Conservation (phyloP, 1,140 invertebrate species). For the Hormaphis cornu region DNA sequence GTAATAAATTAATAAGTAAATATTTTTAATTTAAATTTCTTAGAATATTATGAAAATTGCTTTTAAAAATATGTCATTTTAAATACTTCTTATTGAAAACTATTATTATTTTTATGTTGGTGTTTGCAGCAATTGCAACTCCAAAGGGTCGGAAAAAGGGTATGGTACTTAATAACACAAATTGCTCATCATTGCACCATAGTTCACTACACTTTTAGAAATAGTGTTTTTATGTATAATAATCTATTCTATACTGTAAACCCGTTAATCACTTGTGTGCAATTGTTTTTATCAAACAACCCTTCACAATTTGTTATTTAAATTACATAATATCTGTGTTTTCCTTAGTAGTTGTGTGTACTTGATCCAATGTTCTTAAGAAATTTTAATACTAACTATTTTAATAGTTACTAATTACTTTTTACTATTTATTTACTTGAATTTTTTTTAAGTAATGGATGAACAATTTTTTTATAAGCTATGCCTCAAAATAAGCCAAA, state of each 20-base stretch:
- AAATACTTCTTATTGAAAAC: background rate
- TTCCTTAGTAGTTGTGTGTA: background rate
- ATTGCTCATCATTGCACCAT: background rate
- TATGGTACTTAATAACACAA: constrained; percentile 40
- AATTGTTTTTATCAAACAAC: background rate
- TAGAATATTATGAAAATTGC: too few relatives aligned
- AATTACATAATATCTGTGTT: background rate
- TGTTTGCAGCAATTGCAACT: constrained; percentile 47
- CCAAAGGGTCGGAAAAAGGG: constrained; percentile 49
- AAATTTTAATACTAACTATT: background rate
- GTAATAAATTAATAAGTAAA: constrained; percentile 35
- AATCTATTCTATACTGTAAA: background rate
- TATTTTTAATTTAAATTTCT: background rate
- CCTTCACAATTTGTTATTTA: background rate
- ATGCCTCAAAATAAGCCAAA: too few relatives aligned
- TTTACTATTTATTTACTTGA: too few relatives aligned
- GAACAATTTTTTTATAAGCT: too few relatives aligned
- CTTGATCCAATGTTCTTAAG: too few relatives aligned
- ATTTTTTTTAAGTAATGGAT: too few relatives aligned
- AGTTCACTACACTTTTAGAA: background rate
- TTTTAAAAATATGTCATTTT: background rate
- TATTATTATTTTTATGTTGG: constrained; percentile 20
- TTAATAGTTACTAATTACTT: background rate
- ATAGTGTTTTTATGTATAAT: background rate
- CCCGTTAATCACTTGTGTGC: background rate